Evolutionary conservation across 2,888 invertebrate genomes (phyloP), one percentile per base, ranked within the genome.

Genomic region (Andrena bucephala): DNA sequence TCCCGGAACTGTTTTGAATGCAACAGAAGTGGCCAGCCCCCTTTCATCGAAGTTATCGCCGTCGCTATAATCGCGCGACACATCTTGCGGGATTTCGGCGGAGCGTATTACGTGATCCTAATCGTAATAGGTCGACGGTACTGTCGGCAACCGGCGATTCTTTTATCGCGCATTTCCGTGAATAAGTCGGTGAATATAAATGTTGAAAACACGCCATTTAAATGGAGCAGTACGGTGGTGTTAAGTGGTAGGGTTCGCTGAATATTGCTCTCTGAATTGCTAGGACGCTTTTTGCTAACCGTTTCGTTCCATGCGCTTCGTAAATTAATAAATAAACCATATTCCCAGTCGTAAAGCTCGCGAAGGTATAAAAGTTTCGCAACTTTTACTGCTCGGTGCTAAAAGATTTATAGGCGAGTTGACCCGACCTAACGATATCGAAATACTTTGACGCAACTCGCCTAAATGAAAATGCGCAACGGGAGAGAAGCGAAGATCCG

Each of bases 1-100:
- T 79, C 76, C 62, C 27, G 72, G 83, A 84, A 84, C 54, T 80
- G 77, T 68, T 80, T 83, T 80, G 59, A 80, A 80, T 75, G 75
- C 68, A 74, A 71, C 42, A 57, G 42, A 69, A 52, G 6, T 50
- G 50, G 6, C 16, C 57, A 24, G 6, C 10, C 24, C 48, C 36
- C 31, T 29, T 60, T 60, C 54, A 10, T 6, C 33, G 75, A 82
- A 72, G 29, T 48, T 16, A 42, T 27, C 31, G 16, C 48, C 68
- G 54, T n/a, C 57, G 33, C 13, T 59, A 42, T 29, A 66, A 66
- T 66, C 13, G 2, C 33, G 16, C 20, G 16, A 42, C 62, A 31
- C n/a, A 62, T 27, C 50, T 77, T 36, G 42, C 20, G n/a, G 57
- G 57, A 67, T 52, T 68, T 63, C 62, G 54, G 24, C 36, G 36